Base-by-base conservation (phyloP, 2,888 invertebrate genomes). In the Ctenicera cuprea region DNA sequence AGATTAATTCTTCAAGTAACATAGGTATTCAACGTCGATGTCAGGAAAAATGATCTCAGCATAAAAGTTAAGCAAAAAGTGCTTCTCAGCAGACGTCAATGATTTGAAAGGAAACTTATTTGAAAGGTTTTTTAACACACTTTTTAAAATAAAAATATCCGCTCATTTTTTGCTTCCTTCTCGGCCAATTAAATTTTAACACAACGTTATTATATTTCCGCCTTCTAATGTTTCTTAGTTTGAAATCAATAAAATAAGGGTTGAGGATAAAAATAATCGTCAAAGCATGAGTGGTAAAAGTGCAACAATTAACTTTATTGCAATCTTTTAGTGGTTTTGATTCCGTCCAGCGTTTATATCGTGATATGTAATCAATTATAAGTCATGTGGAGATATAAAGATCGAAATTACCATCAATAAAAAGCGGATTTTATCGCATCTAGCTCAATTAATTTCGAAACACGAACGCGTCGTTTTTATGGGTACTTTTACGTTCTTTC, bases 401-500 rank as follows among this genome's bases (percentile, higher is more conserved):
- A 38, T 62, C 50, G 52, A 26, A 62, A 52, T 69, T 69, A 41
- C 50, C 16, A 26, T 43, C 48, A 38, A 69, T 69, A 69, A 61
- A 69, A 62, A 16, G 61, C 16, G 41, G 38, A 50, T 61, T 68
- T 69, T 69, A 69, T 69, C 50, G 50, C 62, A 50, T 61, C 62
- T 52, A 43, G 71, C 41, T 63, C 71, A 71, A 71, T 71, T 71
- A 71, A 71, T 71, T 71, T 64, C 63, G 41, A 50, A 64, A 64
- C 64, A 57, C 30, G 57, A 41, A 71, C 71, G 45, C 52, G 41
- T 26, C 37, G 48, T 50, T 67, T 71, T 71, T 71, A 71, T 71
- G 63, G 43, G 30, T 37, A 37, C 33, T 62, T 69, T 69, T 62
- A 62, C 14, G 61, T 33, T 52, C 62, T 48, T 38, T 69, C 48